Base-by-base conservation (phyloP, 2,888 invertebrate species). In the Synanthedon andrenaeformis region DNA sequence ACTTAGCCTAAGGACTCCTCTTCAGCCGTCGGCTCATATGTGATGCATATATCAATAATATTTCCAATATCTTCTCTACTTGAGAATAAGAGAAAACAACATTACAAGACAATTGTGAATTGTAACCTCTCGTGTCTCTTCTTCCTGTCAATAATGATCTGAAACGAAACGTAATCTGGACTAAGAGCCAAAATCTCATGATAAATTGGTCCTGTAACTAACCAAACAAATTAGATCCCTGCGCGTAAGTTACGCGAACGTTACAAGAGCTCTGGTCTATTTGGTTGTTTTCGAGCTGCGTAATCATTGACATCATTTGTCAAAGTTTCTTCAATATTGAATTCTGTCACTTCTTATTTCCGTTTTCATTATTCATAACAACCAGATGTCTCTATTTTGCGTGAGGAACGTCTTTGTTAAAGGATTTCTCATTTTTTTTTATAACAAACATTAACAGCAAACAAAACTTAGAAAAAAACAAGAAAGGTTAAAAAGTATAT, bases 321-420 rank as follows among this genome's bases (percentile, higher is more conserved):
- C 54, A 56, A 53, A 53, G 54, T 54, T 54, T 53, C 54, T 53
- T 53, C 54, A 54, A 56, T 58, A 58, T 56, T 55, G 56, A 55
- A 56, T 58, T 58, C 57, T 53, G 53, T 53, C 56, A 53, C 51
- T 58, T 56, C 56, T 55, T 55, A 55, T 56, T 56, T 58, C 53
- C 51, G 54, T 45, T 52, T 53, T 56, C 55, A 58, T 56, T 58
- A 58, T 50, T 58, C 56, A 56, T 53, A 53, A 54, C 48, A 23
- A 52, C 56, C 45, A 45, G 45, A 45, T 45, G 45, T 45, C 14
- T 45, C 45, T 35, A 35, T 35, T 35, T 35, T 35, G 10, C 35
- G 10, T 35, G 35, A 10, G 35, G 35, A 35, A 35, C 10, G 35
- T 35, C 35, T 35, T 35, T 35, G 35, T 35, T 35, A 35, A 35